Evolutionary conservation across 2,888 invertebrate species (phyloP).

Genomic region (Podotricha telesiphe): DNA sequence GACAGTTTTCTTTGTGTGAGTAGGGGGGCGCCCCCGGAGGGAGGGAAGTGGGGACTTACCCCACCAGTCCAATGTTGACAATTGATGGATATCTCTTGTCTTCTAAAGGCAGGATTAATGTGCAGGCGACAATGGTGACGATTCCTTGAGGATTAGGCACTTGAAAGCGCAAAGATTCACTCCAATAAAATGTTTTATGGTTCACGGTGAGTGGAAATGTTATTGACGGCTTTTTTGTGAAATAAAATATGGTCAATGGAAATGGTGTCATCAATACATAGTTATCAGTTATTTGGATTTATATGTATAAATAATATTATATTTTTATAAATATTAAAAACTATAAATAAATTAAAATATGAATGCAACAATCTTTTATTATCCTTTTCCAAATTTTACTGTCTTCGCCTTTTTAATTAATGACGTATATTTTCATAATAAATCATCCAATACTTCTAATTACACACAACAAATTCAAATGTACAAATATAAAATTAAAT

Average conservation of each 20-base stretch:
- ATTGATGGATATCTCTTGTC: conserved; percentile 83
- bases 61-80: conserved; percentile 81
- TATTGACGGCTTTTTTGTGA: conserved; percentile 37
- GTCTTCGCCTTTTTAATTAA: no score
- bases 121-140: conserved; percentile 73
- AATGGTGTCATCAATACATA: not conserved
- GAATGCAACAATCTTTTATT: no score
- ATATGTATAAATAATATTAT: no score
- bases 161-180: conserved; percentile 54
- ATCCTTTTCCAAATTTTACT: no score
- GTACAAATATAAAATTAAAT: not conserved
- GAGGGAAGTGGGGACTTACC: conserved; percentile 55
- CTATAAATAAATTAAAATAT: no score
- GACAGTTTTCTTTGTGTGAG: conserved; percentile 63
- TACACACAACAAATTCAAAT: no score
- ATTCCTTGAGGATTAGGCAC: conserved; percentile 70
- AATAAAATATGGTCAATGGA: conserved; percentile 20
- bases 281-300: not conserved
- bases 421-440: no score
- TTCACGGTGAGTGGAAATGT: conserved; percentile 35
- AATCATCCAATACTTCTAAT: no score
- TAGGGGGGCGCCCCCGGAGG: conserved; percentile 55
- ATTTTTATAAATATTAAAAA: no score
- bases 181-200: conserved; percentile 46
- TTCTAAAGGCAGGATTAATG: conserved; percentile 82